A percentile compares a stretch with the other conserved stretches of the same genome.
phyloP scores from a whole-genome alignment of 2,888 invertebrate species.

The Platerodrilus igneus region DNA sequence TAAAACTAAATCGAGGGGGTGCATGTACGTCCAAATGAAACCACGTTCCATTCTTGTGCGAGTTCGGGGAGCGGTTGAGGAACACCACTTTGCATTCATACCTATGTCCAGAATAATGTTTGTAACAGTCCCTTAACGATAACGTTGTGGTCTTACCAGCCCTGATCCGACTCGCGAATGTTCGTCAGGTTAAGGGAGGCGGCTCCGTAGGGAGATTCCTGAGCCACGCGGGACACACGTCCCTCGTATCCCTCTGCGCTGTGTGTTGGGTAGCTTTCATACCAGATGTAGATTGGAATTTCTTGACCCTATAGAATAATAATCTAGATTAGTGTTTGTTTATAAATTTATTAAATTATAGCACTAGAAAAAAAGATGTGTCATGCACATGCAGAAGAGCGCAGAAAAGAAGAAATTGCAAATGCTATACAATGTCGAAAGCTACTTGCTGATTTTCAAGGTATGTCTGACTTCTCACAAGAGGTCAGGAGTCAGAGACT shows the following conservation, averaged over 20 bases:
- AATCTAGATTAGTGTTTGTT: no score
- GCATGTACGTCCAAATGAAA: slow-evolving; percentile 97
- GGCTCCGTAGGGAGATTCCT: slow-evolving; percentile 82
- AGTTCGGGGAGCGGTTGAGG: slow-evolving; percentile 89
- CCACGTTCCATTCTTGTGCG: slow-evolving; percentile 94
- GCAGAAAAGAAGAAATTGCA: no score
- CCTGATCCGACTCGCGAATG: slow-evolving; percentile 89
- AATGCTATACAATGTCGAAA: no score
- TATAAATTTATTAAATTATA: no score
- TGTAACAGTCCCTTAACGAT: slow-evolving; percentile 8
- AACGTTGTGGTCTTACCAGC: slow-evolving; percentile 83
- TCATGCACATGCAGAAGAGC: no score
- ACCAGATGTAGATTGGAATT: slow-evolving; percentile 97
- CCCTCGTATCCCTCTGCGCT: slow-evolving; percentile 93
- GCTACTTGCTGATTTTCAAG: no score
- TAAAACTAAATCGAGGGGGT: slow-evolving; percentile 90
- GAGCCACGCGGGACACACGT: slow-evolving; percentile 82
- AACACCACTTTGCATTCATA: slow-evolving; percentile 72
- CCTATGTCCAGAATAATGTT: slow-evolving; percentile 32
- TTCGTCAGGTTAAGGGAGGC: slow-evolving; percentile 94
- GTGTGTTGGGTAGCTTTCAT: slow-evolving; percentile 96
- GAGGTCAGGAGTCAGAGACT: no score
- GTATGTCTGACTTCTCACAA: no score
- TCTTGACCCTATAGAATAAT: slow-evolving; percentile 76
- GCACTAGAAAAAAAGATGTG: no score